These are phyloP conservation scores for Lytechinus variegatus DNA, from an alignment of 35 echinoderm and acorn worm species.

Conservation along the genomic window DNA sequence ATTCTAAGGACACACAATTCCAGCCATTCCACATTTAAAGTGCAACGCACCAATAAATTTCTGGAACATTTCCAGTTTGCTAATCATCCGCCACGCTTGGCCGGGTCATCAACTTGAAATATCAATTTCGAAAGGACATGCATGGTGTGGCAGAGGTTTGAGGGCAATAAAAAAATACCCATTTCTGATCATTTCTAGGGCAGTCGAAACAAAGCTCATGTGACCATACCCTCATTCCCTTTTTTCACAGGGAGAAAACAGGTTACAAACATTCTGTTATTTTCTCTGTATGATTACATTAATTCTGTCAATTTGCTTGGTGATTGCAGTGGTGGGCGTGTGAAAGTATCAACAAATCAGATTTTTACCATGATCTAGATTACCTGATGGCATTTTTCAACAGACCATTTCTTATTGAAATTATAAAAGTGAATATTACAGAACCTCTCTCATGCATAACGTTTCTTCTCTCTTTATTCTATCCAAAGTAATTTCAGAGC, in stretches of 20 bases:
- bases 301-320: background rate
- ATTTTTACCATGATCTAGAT: background rate
- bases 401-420: background rate
- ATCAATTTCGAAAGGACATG: background rate
- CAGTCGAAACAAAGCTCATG: background rate
- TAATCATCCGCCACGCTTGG: background rate
- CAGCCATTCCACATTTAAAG: background rate
- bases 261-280: background rate
- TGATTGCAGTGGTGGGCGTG: background rate
- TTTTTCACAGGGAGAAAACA: background rate
- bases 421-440: too few species aligned
- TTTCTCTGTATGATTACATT: background rate
- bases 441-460: too few species aligned
- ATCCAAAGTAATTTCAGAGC: too few species aligned
- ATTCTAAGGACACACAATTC: background rate
- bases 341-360: background rate
- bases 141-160: background rate
- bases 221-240: background rate
- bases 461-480: too few species aligned
- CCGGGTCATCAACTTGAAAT: background rate
- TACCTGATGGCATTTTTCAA: background rate
- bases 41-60: conserved; percentile 18
- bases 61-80: background rate
- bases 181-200: conserved; percentile 11
- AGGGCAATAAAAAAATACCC: background rate